Percentiles rank a stretch among this genome's conserved stretches.
These are phyloP conservation scores for Philotrypesis tridentata DNA, from an alignment of 1,140 invertebrate species.

Conservation along the genomic window DNA sequence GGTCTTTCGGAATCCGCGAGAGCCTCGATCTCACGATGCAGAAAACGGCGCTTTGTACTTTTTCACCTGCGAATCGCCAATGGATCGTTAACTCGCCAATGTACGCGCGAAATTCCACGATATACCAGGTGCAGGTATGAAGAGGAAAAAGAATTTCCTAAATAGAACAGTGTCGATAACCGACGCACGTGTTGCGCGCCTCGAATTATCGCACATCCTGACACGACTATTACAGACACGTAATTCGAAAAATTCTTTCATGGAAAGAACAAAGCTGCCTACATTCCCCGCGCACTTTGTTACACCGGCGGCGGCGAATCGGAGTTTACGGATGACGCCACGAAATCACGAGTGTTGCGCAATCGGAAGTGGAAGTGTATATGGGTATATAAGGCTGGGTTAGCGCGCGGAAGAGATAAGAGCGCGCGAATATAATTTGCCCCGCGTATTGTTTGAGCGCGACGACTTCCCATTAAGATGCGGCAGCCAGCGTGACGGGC, in stretches of 20 bases:
- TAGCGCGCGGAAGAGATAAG: constrained; percentile 33
- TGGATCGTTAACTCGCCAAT: no score
- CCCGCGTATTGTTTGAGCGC: constrained; percentile 16
- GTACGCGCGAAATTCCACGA: no score
- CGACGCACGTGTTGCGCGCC: no score
- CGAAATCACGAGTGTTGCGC: constrained; percentile 13
- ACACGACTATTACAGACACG: not conserved
- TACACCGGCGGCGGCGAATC: not conserved
- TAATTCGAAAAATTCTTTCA: not conserved
- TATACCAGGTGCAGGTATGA: no score
- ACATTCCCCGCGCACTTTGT: not conserved
- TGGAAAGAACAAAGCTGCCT: not conserved
- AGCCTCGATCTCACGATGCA: no score
- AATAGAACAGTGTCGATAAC: no score
- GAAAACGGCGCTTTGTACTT: no score
- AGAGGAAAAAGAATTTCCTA: no score
- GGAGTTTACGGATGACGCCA: not conserved
- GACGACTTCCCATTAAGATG: constrained; percentile 12
- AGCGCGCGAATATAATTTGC: constrained; percentile 26
- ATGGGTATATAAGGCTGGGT: not conserved
- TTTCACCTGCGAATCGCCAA: no score
- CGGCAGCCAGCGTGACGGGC: not conserved
- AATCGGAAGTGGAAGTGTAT: constrained; percentile 21
- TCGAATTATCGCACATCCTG: no score
- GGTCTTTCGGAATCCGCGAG: no score